Evolutionary conservation across 1,140 invertebrate genomes (phyloP).

Genomic region (Pentalonia nigronervosa): DNA sequence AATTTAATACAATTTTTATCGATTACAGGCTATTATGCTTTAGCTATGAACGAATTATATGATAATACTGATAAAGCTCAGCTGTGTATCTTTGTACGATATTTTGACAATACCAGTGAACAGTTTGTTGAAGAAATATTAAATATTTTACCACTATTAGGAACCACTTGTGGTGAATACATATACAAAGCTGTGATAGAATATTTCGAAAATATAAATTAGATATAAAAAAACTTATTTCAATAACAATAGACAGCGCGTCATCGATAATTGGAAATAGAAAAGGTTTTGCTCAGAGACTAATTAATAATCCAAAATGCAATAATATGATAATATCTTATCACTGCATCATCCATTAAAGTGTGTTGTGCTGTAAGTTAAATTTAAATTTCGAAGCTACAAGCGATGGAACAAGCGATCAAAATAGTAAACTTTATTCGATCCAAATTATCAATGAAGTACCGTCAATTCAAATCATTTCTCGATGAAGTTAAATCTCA

Average conservation of each 20-base stretch:
- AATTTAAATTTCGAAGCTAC: no score
- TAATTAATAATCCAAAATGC: no score
- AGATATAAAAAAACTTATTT: conserved; percentile 24
- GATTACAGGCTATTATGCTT: background rate
- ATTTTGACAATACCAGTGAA: conserved; percentile 31
- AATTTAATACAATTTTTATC: conserved; percentile 2
- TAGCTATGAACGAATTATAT: conserved; percentile 48
- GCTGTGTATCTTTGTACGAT: conserved; percentile 42
- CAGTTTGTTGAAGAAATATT: conserved; percentile 46
- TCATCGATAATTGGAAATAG: conserved; percentile 30
- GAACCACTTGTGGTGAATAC: conserved; percentile 18
- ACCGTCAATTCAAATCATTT: no score
- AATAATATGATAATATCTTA: no score
- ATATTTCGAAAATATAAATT: conserved; percentile 40
- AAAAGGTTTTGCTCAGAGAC: conserved; percentile 38
- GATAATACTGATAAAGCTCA: conserved; percentile 14
- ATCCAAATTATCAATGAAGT: no score
- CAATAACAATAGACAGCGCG: background rate
- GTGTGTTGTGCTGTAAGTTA: no score
- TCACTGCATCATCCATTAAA: no score
- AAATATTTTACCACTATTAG: conserved; percentile 29
- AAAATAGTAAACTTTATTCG: no score
- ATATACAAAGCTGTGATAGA: conserved; percentile 29
- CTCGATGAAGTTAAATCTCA: no score
- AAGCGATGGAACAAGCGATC: no score